Conservation (phyloP, 2,888 invertebrate species). For the Catocala fraxini region DNA sequence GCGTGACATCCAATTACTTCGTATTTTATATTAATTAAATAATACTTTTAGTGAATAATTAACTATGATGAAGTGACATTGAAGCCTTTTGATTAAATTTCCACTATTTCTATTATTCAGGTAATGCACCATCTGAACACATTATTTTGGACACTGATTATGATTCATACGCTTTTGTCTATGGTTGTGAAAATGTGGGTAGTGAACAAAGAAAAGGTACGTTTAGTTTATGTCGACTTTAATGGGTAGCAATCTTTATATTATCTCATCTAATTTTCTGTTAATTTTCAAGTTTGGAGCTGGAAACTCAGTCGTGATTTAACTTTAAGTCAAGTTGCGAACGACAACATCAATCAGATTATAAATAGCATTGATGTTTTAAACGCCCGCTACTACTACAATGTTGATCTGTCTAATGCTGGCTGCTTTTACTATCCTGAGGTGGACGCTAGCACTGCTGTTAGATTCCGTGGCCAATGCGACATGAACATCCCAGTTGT, state of each 20-base stretch:
- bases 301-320: constrained; percentile 69
- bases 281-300: constrained; percentile 55
- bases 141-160: constrained; percentile 32
- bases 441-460: constrained; percentile 36
- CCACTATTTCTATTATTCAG: constrained; percentile 6
- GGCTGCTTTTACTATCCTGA: constrained; percentile 64
- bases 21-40: no score
- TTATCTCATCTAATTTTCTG: neutral
- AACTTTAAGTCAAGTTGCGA: constrained; percentile 37
- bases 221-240: neutral
- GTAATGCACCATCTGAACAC: constrained; percentile 2
- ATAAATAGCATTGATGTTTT: constrained; percentile 47
- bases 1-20: constrained; percentile 19
- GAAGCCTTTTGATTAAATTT: neutral
- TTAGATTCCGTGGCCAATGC: constrained; percentile 54
- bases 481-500: constrained; percentile 32
- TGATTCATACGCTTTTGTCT: constrained; percentile 23
- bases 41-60: no score
- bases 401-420: constrained; percentile 46
- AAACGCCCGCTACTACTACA: constrained; percentile 55
- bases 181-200: constrained; percentile 16
- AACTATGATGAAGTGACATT: no score
- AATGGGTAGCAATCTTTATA: neutral
- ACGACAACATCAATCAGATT: constrained; percentile 39
- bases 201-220: constrained; percentile 12